phyloP scores from a whole-genome alignment of 2,113 vertebrate species.

The Cyanoramphus novaezelandiae region DNA sequence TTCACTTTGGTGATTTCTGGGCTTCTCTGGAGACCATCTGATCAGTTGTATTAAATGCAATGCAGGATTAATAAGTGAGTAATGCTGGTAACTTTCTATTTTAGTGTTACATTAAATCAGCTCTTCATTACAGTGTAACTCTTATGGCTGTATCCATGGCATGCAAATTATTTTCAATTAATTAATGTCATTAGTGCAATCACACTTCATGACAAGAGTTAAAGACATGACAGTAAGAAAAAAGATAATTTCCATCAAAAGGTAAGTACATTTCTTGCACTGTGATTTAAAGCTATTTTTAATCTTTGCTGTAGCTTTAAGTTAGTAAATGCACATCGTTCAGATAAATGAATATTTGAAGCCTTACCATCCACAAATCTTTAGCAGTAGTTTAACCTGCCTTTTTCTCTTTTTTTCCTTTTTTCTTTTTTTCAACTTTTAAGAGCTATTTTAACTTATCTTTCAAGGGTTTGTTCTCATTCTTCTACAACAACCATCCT shows the following conservation, averaged over 20 bases:
- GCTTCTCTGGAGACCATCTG: background rate
- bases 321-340: background rate
- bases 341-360: background rate
- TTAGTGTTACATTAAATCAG: conserved; percentile 34
- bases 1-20: background rate
- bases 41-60: background rate
- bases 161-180: conserved; percentile 25
- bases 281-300: background rate
- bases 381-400: background rate
- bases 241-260: background rate
- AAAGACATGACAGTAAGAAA: background rate
- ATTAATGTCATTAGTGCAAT: background rate
- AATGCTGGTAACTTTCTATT: background rate
- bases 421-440: background rate
- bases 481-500: background rate
- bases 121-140: background rate
- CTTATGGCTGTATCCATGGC: background rate
- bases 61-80: background rate
- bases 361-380: background rate
- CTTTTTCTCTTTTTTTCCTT: rapidly evolving
- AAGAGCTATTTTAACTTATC: background rate
- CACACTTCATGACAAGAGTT: conserved; percentile 12
- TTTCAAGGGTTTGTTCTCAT: background rate
- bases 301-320: background rate
- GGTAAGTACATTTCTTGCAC: background rate